Evolutionary conservation across 2,113 vertebrate genomes (phyloP).

Genomic region (Mormoops blainvillei): DNA sequence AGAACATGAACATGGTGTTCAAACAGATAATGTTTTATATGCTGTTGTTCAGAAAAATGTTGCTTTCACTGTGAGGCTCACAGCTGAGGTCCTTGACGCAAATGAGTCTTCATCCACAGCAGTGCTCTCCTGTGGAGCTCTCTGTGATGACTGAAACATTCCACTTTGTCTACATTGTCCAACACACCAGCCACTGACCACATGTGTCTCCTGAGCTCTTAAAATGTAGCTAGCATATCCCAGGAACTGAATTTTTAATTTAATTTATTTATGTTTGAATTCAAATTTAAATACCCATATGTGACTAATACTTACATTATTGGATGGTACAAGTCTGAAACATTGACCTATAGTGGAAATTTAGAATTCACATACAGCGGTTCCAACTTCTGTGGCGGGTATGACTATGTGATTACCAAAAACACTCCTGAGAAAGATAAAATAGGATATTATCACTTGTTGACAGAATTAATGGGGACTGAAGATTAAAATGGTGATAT

Average conservation of each 20-base stretch:
- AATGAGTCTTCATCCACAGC: background rate
- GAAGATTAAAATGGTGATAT: constrained; percentile 90
- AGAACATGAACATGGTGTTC: background rate
- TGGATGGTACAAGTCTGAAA: background rate
- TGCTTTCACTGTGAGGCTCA: background rate
- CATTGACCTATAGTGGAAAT: background rate
- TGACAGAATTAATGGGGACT: constrained; percentile 90
- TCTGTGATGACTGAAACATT: background rate
- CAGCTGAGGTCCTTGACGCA: background rate
- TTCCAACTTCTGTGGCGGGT: constrained; percentile 86
- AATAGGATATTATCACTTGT: constrained; percentile 85
- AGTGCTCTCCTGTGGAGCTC: background rate
- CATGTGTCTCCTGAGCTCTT: background rate
- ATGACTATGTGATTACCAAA: constrained; percentile 86
- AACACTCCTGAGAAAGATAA: constrained; percentile 77
- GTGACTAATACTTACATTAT: background rate
- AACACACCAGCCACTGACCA: background rate
- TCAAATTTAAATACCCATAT: background rate
- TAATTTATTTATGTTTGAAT: background rate
- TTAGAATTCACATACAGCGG: constrained; percentile 72
- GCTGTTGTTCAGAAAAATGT: background rate
- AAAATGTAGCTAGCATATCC: background rate
- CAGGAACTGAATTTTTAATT: background rate
- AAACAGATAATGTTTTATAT: background rate
- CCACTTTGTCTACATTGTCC: background rate